Evolutionary conservation across 2,888 invertebrate genomes (phyloP), one percentile per base, ranked within the genome.

Genomic region (Carcina quercana): DNA sequence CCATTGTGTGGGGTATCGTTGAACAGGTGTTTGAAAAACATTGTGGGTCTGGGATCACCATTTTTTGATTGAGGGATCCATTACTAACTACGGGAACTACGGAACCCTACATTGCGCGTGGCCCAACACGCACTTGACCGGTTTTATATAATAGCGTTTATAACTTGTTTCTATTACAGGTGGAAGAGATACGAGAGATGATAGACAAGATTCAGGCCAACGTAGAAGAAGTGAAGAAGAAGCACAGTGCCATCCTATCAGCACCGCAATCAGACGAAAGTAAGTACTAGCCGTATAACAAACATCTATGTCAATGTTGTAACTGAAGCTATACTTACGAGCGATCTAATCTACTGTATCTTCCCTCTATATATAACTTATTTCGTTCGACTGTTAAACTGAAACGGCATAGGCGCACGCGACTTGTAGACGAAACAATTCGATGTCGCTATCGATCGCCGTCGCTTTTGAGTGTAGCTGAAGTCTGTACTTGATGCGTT

Each of bases 161-260:
- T 11, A 24, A 42, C 38, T 40, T 37, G 44, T 59, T n/a, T 76
- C n/a, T n/a, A n/a, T n/a, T 74, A 28, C 75, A 96, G 95, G 98
- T 98, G 85, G 98, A 99, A 86, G 98, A 99, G 87, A 98, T 99
- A 82, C 92, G 98, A 63, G 97, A 96, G 85, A 98, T 98, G 95
- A 98, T 99, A 88, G 98, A 99, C 85, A 96, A 96, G 88, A 98
- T 99, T 73, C 97, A 98, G 82, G 93, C 94, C 65, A 98, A 98
- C 89, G 99, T 99, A 51, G 98, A 99, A 73, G 98, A 98, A 79
- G 98, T 99, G 42, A 99, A 99, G 91, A 98, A 97, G 89, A 98
- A 98, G 89, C 99, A 99, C 87, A 98, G 98, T 86, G 95, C 97
- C 85, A 99, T 99, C 71, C 88, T 99, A 65, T 97, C 98, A 65